Conservation (phyloP, 2,797 vertebrate species). For the Mallotus villosus region DNA sequence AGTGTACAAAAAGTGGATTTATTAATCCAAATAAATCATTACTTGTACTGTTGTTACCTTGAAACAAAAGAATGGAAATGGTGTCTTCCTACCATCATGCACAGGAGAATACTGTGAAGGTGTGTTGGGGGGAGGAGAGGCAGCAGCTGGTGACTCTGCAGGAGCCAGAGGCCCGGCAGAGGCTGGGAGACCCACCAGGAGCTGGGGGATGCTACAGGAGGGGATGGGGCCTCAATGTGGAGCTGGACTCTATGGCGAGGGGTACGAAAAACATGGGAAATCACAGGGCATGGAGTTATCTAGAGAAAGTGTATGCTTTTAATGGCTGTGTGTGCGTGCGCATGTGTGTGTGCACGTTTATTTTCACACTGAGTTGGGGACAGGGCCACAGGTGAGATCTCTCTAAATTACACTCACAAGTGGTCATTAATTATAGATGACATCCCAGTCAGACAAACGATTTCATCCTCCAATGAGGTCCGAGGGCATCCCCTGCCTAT, state of each 20-base stretch:
- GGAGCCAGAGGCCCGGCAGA: slow-evolving; percentile 46
- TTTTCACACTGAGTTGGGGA: slow-evolving; percentile 63
- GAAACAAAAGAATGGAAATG: no score
- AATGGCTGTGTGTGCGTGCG: slow-evolving; percentile 22
- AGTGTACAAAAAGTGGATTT: slow-evolving; percentile 26
- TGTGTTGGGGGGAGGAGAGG: slow-evolving; percentile 27
- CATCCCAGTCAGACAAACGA: slow-evolving; percentile 82
- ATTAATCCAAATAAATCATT: not conserved
- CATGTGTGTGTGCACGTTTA: slow-evolving; percentile 40
- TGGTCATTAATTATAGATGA: slow-evolving; percentile 89
- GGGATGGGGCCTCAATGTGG: slow-evolving; percentile 6
- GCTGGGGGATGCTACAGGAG: slow-evolving; percentile 8
- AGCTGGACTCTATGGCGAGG: slow-evolving; percentile 10
- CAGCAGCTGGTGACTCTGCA: slow-evolving; percentile 61
- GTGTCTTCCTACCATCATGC: no score
- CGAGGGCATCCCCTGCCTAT: slow-evolving; percentile 67
- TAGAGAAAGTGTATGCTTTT: not conserved
- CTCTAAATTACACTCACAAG: slow-evolving; percentile 85
- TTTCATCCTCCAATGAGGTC: slow-evolving; percentile 87
- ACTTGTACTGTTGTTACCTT: no score
- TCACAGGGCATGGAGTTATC: not conserved
- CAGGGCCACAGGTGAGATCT: slow-evolving; percentile 86
- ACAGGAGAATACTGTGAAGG: slow-evolving; percentile 42
- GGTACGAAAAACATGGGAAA: not conserved
- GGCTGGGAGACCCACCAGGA: slow-evolving; percentile 35